Evolutionary conservation across 1,140 invertebrate genomes (phyloP), one percentile per base, ranked within the genome.

Genomic region (Papilio polytes): DNA sequence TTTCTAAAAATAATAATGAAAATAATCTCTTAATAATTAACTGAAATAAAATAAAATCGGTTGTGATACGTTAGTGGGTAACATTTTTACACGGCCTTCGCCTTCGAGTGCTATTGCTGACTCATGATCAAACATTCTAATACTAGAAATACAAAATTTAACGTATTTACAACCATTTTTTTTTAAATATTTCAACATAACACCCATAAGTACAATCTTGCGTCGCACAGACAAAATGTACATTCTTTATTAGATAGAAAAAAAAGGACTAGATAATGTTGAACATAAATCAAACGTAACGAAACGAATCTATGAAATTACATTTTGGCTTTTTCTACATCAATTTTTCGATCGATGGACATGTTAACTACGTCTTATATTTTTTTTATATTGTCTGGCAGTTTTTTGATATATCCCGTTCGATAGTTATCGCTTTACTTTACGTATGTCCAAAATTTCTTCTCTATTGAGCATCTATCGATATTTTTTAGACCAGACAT

Each of bases 111-210:
- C 90, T 93, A 93, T 88, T 86, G 91, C 90, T 90, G 88, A 88
- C 85, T 89, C 88, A 73, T 86, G 88, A 88, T 89, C 91, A 83
- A 94, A 94, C 91, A 89, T 91, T 92, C 91, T 93, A 94, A 93
- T 90, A 91, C 92, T 95, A 95, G 90, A 89, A 95, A 94, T 95
- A 95, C 92, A 95, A 95, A 95, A 94, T 94, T 94, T 94, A 95
- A 95, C 94, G 94, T 95, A 95, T 95, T 94, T 95, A 95, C 92
- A 95, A 93, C 89, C 91, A 91, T 94, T 94, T 93, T 93, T n/a
- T 93, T 70, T 94, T 92, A 90, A 90, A 85, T 87, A 85, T 84
- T 92, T 89, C 86, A 93, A 95, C 88, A 89, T 88, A 94, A 92
- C 91, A 90, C 90, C 94, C 91, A 94, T 94, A 94, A 94, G 92